Evolutionary conservation across 2,113 vertebrate species (phyloP), one percentile per base, ranked within the genome.

Genomic region (Quiscalus mexicanus): DNA sequence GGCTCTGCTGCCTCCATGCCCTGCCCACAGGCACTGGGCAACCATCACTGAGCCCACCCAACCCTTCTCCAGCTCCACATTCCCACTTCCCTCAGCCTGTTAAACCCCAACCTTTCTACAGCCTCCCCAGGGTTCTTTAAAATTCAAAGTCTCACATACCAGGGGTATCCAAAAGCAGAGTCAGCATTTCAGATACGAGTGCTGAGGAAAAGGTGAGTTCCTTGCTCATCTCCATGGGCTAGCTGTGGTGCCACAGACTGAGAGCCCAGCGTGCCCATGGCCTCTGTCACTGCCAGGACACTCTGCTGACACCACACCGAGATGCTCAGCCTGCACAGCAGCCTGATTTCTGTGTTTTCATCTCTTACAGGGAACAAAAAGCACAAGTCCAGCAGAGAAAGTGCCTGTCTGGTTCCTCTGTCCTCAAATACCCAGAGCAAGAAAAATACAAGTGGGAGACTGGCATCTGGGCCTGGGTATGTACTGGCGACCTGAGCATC

Each of bases 211-310:
- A 67, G 17, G 5, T 30, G 39, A 81, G 25, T 17, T 74, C 41
- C 3, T 28, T 12, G 0, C 41, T 49, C 19, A 3, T 24, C 60
- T 81, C 60, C n/a, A 1, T 10, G 2, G 0, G 15, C 42, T 82
- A 56, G 60, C 70, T 3, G 0, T 23, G 31, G 39, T 49, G 62
- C 74, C 69, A 74, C 2, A 2, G 73, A 58, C 21, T 33, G 45
- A 68, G 33, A 84, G n/a, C 28, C 55, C 21, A 59, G 42, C 0
- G 0, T 28, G 45, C 17, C 5, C 11, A 24, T 10, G 30, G 55
- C 55, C 62, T 77, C 18, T 15, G 2, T 25, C 5, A 1, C 47
- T 42, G 47, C 44, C 80, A 68, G 87, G 76, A 47, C 49, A 39
- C 6, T 37, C 12, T 45, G 58, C 45, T 65, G 78, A 75, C 64